These are phyloP conservation scores for Tetrax tetrax DNA, from an alignment of 2,113 vertebrate genomes.

Conservation along the genomic window DNA sequence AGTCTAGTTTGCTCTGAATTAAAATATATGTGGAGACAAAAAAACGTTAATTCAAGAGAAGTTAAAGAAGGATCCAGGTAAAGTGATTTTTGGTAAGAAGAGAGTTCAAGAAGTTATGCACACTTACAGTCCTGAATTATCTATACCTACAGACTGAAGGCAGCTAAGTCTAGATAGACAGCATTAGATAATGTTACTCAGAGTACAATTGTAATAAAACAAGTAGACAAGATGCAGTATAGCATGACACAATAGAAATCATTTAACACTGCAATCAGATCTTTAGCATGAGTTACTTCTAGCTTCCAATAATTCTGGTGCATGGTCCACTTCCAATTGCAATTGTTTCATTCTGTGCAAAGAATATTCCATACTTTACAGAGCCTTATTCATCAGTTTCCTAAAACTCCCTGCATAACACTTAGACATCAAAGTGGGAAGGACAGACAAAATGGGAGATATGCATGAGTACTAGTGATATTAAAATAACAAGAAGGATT, in stretches of 20 bases:
- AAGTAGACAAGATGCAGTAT: neutral
- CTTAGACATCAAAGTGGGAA: neutral
- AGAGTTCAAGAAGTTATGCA: neutral
- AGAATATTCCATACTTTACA: neutral
- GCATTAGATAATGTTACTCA: neutral
- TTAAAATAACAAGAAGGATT: neutral
- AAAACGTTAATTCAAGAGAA: neutral
- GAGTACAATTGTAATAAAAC: neutral
- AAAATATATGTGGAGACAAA: neutral
- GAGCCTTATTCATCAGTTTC: neutral
- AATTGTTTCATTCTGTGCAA: neutral
- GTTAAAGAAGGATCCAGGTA: neutral
- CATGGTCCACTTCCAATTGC: neutral
- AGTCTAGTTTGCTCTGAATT: neutral
- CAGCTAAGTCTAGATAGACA: neutral
- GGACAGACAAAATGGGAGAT: neutral
- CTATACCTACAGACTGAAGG: neutral
- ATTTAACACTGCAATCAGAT: neutral
- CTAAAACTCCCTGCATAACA: neutral
- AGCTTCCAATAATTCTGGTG: neutral
- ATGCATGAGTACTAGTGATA: neutral
- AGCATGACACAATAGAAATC: neutral
- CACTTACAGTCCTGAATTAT: neutral
- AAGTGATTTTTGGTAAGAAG: neutral
- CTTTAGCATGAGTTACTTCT: neutral